Evolutionary conservation across 2,888 invertebrate species (phyloP).

Genomic region (Euphydryas editha): DNA sequence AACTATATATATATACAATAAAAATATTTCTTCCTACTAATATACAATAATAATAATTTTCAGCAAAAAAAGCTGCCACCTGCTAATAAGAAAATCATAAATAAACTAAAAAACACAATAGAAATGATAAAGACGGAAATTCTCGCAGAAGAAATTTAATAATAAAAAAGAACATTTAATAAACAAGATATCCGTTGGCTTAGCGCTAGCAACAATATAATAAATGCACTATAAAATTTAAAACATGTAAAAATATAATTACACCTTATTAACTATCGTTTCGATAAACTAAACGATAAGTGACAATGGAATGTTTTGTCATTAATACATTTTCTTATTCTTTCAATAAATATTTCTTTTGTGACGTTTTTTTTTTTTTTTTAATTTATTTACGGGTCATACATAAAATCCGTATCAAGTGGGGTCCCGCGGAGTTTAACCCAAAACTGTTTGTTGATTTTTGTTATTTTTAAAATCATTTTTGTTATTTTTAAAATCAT

Average conservation of each 20-base stretch:
- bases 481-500: too few species aligned
- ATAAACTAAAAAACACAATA: constrained; percentile 58
- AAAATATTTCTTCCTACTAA: too few species aligned
- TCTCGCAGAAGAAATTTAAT: constrained; percentile 70
- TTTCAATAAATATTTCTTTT: background rate
- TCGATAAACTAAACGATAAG: background rate
- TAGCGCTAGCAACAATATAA: constrained; percentile 57
- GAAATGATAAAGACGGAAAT: constrained; percentile 66
- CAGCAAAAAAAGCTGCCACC: constrained; percentile 67
- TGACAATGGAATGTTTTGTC: constrained; percentile 3
- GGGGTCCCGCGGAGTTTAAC: too few species aligned
- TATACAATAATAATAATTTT: constrained; percentile 40
- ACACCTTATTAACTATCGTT: constrained; percentile 38
- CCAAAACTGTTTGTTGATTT: too few species aligned
- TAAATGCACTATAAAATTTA: constrained; percentile 54
- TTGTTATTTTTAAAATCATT: too few species aligned
- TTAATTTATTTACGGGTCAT: background rate
- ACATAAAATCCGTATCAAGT: too few species aligned
- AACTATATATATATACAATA: too few species aligned
- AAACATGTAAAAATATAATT: constrained; percentile 59
- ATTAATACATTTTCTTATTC: background rate
- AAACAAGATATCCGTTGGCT: constrained; percentile 48
- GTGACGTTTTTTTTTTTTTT: constrained; percentile 11
- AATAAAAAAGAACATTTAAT: constrained; percentile 62
- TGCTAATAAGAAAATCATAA: constrained; percentile 59